Evolutionary conservation across 2,888 invertebrate genomes (phyloP), one percentile per base, ranked within the genome.

Genomic region (Napeogenes inachia): DNA sequence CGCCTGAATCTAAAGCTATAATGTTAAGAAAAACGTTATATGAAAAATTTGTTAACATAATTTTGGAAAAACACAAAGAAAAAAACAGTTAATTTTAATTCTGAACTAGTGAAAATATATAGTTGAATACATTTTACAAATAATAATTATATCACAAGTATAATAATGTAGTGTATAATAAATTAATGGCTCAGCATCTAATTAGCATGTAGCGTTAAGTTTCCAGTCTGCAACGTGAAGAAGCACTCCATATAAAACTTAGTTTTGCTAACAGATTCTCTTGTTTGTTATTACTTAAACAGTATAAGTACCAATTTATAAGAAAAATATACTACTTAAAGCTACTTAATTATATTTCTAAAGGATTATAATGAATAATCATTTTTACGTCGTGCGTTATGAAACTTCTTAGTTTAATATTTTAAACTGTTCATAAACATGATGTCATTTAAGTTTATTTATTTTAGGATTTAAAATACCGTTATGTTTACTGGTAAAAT

Each of bases 241-340:
- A 57, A 32, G 63, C 57, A 35, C 13, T n/a, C 54, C 60, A 57
- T 30, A 42, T 63, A 63, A 63, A 63, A 57, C 63, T 57, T 60
- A 12, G 35, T 50, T 30, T 50, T 50, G 30, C 30, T 30, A n/a
- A 47, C n/a, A 13, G 3, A 47, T 47, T 47, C 47, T n/a, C 47
- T 47, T 21, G 47, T 13, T 47, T n/a, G 6, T 47, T 13, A 38
- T 38, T 38, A 38, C 38, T 38, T 38, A 38, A 38, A 38, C 38
- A 50, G 30, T 50, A 8, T 50, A 21, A 50, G 30, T 8, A 47
- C 13, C 50, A 50, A 10, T 50, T 50, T 50, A 50, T 50, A 30
- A 50, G 50, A 30, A 50, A 30, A 42, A 42, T 42, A 42, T 3
- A 42, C 42, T 10, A 10, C 42, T 42, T 10, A 10, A 10, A 42